Evolutionary conservation across 1,140 invertebrate species (phyloP).

Genomic region (Intoshia linei): DNA sequence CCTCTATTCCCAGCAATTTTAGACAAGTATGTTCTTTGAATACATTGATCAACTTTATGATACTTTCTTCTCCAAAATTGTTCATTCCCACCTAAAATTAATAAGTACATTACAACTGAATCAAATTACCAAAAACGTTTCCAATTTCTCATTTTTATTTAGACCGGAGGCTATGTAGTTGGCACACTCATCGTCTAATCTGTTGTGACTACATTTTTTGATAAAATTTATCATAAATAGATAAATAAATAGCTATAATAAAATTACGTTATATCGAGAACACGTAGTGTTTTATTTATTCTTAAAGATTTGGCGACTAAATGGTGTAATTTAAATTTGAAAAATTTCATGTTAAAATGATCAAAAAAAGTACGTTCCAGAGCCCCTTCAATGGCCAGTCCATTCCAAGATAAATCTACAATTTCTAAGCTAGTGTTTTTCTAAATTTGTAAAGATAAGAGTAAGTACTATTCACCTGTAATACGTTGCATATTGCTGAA

Average conservation of each 20-base stretch:
- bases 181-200: constrained; percentile 10
- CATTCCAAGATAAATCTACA: constrained; percentile 15
- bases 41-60: constrained; percentile 10
- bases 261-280: constrained; percentile 14
- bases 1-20: constrained; percentile 10
- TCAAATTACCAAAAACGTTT: constrained; percentile 12
- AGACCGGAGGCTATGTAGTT: constrained; percentile 8
- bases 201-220: constrained; percentile 11
- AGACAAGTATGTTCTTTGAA: constrained; percentile 8
- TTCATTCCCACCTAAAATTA: constrained; percentile 12
- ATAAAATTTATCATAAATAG: neutral
- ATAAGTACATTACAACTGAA: constrained; percentile 1
- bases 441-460: too few species aligned
- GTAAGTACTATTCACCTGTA: constrained; percentile 9
- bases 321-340: too few species aligned
- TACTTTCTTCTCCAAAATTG: constrained; percentile 10
- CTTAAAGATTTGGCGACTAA: constrained; percentile 9
- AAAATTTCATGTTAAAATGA: too few species aligned
- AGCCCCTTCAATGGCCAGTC: constrained; percentile 8
- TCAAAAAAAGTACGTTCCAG: too few species aligned
- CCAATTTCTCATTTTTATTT: constrained; percentile 11
- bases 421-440: constrained; percentile 12
- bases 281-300: constrained; percentile 11
- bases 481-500: constrained; percentile 10
- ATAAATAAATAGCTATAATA: neutral